Evolutionary conservation across 2,797 vertebrate species (phyloP).

Genomic region (Cuculus canorus): DNA sequence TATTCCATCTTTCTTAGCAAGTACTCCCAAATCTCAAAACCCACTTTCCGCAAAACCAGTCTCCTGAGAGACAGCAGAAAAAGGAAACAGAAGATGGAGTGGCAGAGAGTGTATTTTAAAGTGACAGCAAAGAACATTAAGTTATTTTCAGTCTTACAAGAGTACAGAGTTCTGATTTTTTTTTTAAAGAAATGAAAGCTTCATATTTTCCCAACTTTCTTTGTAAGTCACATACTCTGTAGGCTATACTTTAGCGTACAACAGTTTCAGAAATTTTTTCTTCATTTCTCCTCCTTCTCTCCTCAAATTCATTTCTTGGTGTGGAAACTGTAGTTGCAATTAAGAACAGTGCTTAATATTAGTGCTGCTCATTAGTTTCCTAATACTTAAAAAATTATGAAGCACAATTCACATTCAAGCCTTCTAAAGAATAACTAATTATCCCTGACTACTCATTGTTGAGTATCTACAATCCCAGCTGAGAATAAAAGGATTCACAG

Average conservation of each 20-base stretch:
- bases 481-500: not conserved
- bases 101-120: constrained; percentile 40
- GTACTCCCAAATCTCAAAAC: constrained; percentile 29
- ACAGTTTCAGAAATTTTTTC: constrained; percentile 8
- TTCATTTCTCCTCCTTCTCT: not conserved
- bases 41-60: not conserved
- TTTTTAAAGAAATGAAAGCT: constrained; percentile 19
- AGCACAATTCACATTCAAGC: not conserved
- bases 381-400: not conserved
- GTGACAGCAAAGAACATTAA: not conserved
- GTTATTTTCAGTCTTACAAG: constrained; percentile 31
- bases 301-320: not conserved
- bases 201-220: constrained; percentile 2
- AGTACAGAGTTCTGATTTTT: not conserved
- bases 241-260: not conserved
- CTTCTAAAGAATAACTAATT: not conserved
- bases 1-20: not conserved
- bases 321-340: not conserved
- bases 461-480: not conserved
- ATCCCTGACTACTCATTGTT: not conserved
- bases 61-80: constrained; percentile 40
- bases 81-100: constrained; percentile 19
- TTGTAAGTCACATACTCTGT: not conserved
- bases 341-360: not conserved
- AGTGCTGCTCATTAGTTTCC: not conserved